Base-by-base conservation (phyloP, 2,113 vertebrate genomes). In the Lamprologus callipterus region DNA sequence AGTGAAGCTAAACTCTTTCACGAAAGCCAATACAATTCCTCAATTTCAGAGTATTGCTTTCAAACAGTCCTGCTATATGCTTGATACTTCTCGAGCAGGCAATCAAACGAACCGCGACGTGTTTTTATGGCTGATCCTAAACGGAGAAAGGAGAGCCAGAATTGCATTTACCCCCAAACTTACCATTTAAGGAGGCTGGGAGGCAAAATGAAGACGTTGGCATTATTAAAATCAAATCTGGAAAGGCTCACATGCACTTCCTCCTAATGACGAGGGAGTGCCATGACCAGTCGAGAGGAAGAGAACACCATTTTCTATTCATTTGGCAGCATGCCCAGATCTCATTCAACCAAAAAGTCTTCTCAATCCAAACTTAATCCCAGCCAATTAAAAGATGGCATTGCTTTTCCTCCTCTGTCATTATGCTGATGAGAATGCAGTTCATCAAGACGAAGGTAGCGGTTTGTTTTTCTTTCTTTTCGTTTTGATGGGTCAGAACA, bases 181-280 rank as follows among this genome's bases (percentile, higher is more conserved):
- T 95, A 96, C 93, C 93, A 95, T 93, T 96, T 97, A 97, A 97
- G 96, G 95, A 96, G 93, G 92, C 96, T 96, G 96, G 97, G 96
- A 96, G 96, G 96, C 85, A 97, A 97, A 97, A 98, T 97, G 97
- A 98, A 99, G 97, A 98, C 96, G 95, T 97, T 95, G 96, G 94
- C 95, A 96, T 98, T 98, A 98, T 98, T 98, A 97, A 98, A 98
- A 98, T 98, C 96, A 97, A 98, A 98, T 98, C 97, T 97, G 96
- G 95, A 89, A 92, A 89, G 94, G 96, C 97, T 98, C 96, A 96
- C 97, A 97, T 95, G 96, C 96, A 85, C 97, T 97, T 96, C 84
- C 85, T 86, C 94, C 96, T 97, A 98, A 98, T 98, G 97, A 98
- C 94, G 97, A 97, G 91, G 84, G 92, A 95, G 96, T 96, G 97